Evolutionary conservation across 2,888 invertebrate genomes (phyloP).

Genomic region (Chymomyza amoena): DNA sequence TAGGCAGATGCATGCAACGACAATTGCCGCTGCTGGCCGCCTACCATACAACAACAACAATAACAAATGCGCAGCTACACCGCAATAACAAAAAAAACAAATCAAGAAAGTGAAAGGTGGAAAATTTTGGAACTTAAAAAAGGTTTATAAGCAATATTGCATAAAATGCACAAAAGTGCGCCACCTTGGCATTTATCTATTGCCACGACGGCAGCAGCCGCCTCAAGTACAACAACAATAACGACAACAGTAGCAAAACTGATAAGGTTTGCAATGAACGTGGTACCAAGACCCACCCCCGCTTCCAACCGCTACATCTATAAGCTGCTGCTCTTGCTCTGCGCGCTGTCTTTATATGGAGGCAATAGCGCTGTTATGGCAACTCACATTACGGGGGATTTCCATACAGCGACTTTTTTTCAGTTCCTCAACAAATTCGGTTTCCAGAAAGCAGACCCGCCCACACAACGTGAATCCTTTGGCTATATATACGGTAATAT

Average conservation of each 20-base stretch:
- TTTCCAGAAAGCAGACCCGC: constrained; percentile 94
- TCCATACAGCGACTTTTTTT: constrained; percentile 87
- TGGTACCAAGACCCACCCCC: constrained; percentile 26
- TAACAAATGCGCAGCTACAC: background rate
- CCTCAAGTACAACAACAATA: constrained; percentile 4
- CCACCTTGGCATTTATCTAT: constrained; percentile 55
- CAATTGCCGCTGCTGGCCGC: background rate
- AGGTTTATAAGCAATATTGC: constrained; percentile 17
- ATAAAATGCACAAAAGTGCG: constrained; percentile 63
- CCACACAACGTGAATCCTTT: constrained; percentile 88
- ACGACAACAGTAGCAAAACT: constrained; percentile 19
- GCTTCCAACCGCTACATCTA: constrained; percentile 4
- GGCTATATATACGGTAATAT: constrained; percentile 98
- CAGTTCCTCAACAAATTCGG: constrained; percentile 97
- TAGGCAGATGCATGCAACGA: background rate
- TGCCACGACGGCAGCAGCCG: constrained; percentile 47
- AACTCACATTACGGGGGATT: constrained; percentile 83
- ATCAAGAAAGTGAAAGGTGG: constrained; percentile 38
- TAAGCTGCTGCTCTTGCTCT: constrained; percentile 15
- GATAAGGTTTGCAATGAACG: constrained; percentile 42
- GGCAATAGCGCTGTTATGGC: constrained; percentile 28
- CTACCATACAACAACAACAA: constrained; percentile 3
- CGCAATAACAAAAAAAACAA: constrained; percentile 6
- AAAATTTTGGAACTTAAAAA: constrained; percentile 40
- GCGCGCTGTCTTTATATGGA: constrained; percentile 5